Evolutionary conservation across 2,888 invertebrate genomes (phyloP).

Genomic region (Holacanthella duospinosa): DNA sequence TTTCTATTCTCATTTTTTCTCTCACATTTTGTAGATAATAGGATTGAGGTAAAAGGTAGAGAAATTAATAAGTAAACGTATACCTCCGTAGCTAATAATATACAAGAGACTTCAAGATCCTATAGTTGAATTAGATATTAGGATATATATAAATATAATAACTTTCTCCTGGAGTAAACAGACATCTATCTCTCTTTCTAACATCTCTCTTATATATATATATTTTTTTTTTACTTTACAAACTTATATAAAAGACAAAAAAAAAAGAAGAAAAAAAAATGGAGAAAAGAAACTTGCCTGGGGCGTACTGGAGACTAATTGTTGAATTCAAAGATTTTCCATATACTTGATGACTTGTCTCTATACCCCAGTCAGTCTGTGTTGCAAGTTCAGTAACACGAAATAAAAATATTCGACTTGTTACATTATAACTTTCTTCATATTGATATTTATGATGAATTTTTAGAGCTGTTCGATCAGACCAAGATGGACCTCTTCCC

Average conservation of each 20-base stretch:
- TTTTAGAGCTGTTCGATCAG: conserved; percentile 27
- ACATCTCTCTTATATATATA: background rate
- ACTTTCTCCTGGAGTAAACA: background rate
- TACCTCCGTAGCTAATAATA: too few species aligned
- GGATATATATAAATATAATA: background rate
- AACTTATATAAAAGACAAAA: background rate
- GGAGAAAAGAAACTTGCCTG: conserved; percentile 24
- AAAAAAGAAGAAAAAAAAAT: background rate
- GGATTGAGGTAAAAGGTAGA: background rate
- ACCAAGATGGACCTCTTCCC: conserved; percentile 25
- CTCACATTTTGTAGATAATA: background rate
- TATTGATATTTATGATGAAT: conserved; percentile 19
- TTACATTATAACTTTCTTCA: conserved; percentile 24
- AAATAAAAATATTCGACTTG: conserved; percentile 22
- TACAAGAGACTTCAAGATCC: background rate
- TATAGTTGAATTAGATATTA: background rate
- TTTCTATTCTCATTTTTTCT: background rate
- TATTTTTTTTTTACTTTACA: too few species aligned
- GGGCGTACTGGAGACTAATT: conserved; percentile 36
- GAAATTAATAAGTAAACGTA: background rate
- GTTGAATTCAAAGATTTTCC: conserved; percentile 37
- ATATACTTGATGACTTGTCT: conserved; percentile 26
- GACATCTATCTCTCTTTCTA: background rate
- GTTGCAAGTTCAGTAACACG: conserved; percentile 28
- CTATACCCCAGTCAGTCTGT: conserved; percentile 33